These are phyloP conservation scores for Pachyseris speciosa DNA, from an alignment of 64 coral and sea anemone genomes.

Conservation along the genomic window DNA sequence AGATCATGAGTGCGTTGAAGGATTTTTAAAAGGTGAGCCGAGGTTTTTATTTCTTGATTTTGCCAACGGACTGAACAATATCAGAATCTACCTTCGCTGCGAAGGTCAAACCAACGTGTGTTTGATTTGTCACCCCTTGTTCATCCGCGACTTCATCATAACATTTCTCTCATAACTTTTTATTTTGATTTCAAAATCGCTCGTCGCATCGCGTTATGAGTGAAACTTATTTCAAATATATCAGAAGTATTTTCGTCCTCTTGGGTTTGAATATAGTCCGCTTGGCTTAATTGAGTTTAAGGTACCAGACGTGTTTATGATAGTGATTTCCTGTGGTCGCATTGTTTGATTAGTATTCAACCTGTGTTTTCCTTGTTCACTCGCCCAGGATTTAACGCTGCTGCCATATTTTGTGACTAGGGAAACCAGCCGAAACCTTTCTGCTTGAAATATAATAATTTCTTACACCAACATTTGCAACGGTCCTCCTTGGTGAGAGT, in stretches of 20 bases:
- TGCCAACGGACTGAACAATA: neutral
- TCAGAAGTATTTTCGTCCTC: neutral
- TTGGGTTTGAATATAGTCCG: neutral
- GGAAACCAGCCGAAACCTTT: neutral
- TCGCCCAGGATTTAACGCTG: neutral
- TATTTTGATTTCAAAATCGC: neutral
- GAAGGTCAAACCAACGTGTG: neutral
- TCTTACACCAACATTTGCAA: no score
- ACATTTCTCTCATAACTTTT: neutral
- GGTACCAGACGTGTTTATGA: neutral
- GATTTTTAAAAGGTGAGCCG: constrained; percentile 1
- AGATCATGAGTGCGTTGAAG: neutral
- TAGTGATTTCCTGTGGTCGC: constrained; percentile 11
- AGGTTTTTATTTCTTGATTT: neutral
- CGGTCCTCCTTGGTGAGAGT: no score
- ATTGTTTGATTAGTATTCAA: constrained; percentile 20
- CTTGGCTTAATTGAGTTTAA: neutral
- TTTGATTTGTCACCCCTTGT: neutral
- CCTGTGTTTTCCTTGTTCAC: constrained; percentile 1
- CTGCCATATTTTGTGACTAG: neutral
- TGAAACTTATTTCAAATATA: neutral
- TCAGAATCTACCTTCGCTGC: neutral
- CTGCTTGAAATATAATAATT: no score
- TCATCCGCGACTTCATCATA: neutral
- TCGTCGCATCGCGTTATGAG: neutral